Percentiles rank a stretch among this genome's conserved stretches.
Evolutionary conservation across 1,140 invertebrate genomes (phyloP).

Genomic region (Cyclargus thomasi): DNA sequence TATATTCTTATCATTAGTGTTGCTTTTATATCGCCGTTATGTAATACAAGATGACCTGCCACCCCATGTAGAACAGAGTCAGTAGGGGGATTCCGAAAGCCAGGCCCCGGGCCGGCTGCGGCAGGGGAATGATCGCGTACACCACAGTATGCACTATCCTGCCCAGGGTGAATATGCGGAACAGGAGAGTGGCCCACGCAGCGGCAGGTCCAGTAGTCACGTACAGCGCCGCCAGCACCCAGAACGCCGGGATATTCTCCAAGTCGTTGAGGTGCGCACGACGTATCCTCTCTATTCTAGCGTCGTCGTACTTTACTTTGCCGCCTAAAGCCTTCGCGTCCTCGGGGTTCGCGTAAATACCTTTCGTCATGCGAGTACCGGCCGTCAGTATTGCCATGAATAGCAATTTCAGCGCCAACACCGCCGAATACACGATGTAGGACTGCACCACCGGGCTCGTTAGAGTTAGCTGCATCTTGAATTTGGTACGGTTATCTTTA

Average conservation of each 20-base stretch:
- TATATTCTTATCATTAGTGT: constrained; percentile 14
- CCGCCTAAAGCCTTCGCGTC: constrained; percentile 47
- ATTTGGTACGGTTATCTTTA: not conserved
- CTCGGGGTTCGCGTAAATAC: constrained; percentile 51
- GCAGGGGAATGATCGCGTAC: constrained; percentile 72
- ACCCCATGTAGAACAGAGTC: constrained; percentile 53
- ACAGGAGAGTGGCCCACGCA: constrained; percentile 74
- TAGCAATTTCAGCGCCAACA: constrained; percentile 76
- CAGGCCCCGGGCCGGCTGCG: constrained; percentile 46
- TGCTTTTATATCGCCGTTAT: constrained; percentile 39
- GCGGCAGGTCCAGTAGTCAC: constrained; percentile 76
- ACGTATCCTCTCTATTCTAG: constrained; percentile 72
- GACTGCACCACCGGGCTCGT: constrained; percentile 63
- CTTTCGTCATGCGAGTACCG: constrained; percentile 55
- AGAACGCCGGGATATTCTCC: constrained; percentile 84
- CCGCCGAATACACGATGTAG: constrained; percentile 72
- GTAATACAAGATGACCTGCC: constrained; percentile 46
- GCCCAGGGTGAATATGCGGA: constrained; percentile 76
- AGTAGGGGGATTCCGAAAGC: constrained; percentile 38
- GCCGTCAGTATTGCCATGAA: constrained; percentile 69
- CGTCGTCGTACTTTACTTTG: constrained; percentile 72
- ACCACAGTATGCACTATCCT: constrained; percentile 80
- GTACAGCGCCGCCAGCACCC: constrained; percentile 79
- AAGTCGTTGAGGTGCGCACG: constrained; percentile 85
- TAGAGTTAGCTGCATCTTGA: constrained; percentile 47